These are phyloP conservation scores for Pheosia gnoma DNA, from an alignment of 2,888 invertebrate species.

Conservation along the genomic window DNA sequence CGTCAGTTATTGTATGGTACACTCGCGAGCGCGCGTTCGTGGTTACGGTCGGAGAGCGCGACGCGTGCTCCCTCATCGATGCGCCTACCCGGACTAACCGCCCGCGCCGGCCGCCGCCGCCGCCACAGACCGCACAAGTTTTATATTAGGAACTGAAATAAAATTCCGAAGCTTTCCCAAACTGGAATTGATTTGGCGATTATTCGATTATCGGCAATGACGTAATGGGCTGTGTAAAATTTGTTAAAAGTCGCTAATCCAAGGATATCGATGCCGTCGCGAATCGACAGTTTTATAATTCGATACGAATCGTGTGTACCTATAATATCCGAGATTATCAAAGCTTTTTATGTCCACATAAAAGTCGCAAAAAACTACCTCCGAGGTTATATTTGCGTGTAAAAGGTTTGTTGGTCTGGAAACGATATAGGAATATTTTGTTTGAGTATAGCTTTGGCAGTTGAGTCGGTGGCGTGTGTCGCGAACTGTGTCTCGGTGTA, in stretches of 20 bases:
- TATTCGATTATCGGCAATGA: constrained; percentile 49
- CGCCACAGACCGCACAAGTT: constrained; percentile 52
- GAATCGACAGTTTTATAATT: constrained; percentile 37
- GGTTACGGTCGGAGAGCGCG: constrained; percentile 51
- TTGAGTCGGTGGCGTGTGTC: constrained; percentile 18
- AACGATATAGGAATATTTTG: constrained; percentile 14
- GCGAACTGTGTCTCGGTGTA: constrained; percentile 36
- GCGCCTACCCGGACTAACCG: constrained; percentile 72
- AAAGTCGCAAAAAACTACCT: constrained; percentile 30
- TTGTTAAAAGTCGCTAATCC: constrained; percentile 36
- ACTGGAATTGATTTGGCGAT: constrained; percentile 57
- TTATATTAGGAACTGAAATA: constrained; percentile 70
- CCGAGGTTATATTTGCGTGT: constrained; percentile 16
- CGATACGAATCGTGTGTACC: constrained; percentile 30
- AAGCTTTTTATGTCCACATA: constrained; percentile 36
- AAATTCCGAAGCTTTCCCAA: constrained; percentile 62
- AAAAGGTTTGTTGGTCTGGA: constrained; percentile 11
- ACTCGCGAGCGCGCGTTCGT: constrained; percentile 71
- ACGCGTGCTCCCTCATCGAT: constrained; percentile 73
- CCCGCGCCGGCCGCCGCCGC: constrained; percentile 32
- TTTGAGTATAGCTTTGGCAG: constrained; percentile 8
- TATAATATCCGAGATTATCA: constrained; percentile 35
- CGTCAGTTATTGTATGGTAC: constrained; percentile 51
- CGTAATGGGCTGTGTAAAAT: constrained; percentile 45
- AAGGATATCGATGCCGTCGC: constrained; percentile 31